Evolutionary conservation across 2,888 invertebrate genomes (phyloP).

Genomic region (Ceraclea dissimilis): DNA sequence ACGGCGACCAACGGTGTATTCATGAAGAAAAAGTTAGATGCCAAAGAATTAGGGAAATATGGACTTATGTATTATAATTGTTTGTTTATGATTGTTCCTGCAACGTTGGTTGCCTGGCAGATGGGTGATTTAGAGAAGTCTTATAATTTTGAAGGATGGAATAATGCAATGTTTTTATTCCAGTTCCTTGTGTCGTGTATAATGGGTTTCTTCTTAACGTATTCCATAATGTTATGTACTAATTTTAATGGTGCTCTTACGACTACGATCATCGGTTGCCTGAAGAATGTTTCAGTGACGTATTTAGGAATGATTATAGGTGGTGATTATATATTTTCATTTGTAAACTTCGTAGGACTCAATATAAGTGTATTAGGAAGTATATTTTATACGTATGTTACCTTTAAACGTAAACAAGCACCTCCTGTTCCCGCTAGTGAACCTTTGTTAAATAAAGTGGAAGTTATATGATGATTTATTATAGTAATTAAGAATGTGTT

Average conservation of each 20-base stretch:
- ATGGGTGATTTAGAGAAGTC: slow-evolving; percentile 69
- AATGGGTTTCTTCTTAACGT: slow-evolving; percentile 94
- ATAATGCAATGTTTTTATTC: slow-evolving; percentile 61
- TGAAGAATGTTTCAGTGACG: slow-evolving; percentile 96
- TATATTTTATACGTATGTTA: slow-evolving; percentile 79
- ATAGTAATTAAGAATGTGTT: no score
- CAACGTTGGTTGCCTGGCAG: slow-evolving; percentile 60
- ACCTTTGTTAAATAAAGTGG: slow-evolving; percentile 14
- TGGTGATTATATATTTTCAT: slow-evolving; percentile 93
- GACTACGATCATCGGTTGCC: slow-evolving; percentile 95
- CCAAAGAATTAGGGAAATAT: slow-evolving; percentile 87
- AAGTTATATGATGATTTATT: slow-evolving; percentile 16
- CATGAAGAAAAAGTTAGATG: slow-evolving; percentile 93
- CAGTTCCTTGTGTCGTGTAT: slow-evolving; percentile 87
- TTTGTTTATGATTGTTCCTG: slow-evolving; percentile 78
- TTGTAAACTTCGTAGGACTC: slow-evolving; percentile 90
- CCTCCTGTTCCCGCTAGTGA: slow-evolving; percentile 8
- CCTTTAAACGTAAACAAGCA: slow-evolving; percentile 59
- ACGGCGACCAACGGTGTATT: slow-evolving; percentile 98
- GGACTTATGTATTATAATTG: slow-evolving; percentile 91
- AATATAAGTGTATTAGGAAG: slow-evolving; percentile 90
- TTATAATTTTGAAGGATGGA: slow-evolving; percentile 64
- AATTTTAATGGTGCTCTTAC: slow-evolving; percentile 96
- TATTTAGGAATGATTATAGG: slow-evolving; percentile 98
- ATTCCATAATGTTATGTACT: slow-evolving; percentile 93